Evolutionary conservation across 2,797 vertebrate species (phyloP), one percentile per base, ranked within the genome.

Genomic region (Etheostoma nigrum): DNA sequence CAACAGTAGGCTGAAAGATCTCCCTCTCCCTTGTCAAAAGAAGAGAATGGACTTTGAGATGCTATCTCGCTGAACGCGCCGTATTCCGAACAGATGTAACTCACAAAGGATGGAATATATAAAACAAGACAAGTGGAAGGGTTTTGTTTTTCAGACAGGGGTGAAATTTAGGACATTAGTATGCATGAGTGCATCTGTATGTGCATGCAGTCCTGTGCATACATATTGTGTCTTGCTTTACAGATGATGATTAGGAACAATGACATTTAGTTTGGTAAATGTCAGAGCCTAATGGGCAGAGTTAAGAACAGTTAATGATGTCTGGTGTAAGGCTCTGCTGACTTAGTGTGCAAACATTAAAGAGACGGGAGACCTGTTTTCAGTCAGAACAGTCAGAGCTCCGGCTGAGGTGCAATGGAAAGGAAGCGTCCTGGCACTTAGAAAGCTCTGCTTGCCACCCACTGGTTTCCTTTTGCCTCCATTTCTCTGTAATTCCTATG

Each of bases 251-350:
- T 93, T 87, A 83, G 85, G 68, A 89, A 89, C 85, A 86, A 78
- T 93, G 92, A 86, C 90, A 94, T 94, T 93, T 93, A 84, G 85
- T 83, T 91, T 88, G 84, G 83, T 87, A 90, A 90, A 92, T 92
- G 89, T 83, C 87, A 91, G 45, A 76, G 81, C 77, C 72, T 88
- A 89, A 88, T 88, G 85, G 86, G 60, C 53, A 90, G 86, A 86
- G 83, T 89, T 88, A 88, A 81, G 81, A 80, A 81, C 74, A 84
- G 83, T 81, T 90, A 89, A 90, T 88, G 82, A 87, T 77, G 83
- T 81, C 72, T 91, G 70, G 67, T 80, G 76, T 76, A 78, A 87
- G 79, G 78, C 68, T 79, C 74, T 68, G 86, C 68, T 88, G 85
- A 88, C 83, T 90, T 83, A 88, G 79, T 88, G 75, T 80, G 74